Evolutionary conservation across 1,140 invertebrate genomes (phyloP).

Genomic region (Phenacoccus solenopsis): DNA sequence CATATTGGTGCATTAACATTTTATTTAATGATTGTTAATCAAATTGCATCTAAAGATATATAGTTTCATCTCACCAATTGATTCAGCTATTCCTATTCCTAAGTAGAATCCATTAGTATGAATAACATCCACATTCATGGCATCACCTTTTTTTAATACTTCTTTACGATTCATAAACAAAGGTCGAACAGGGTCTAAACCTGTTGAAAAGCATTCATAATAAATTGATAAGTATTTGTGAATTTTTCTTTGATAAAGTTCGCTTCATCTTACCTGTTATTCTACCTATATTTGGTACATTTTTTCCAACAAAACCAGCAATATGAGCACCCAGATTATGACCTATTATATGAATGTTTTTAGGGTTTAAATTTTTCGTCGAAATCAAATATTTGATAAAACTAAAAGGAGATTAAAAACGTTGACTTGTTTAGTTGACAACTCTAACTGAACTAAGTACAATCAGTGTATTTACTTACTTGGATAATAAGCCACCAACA

Average conservation of each 20-base stretch:
- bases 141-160: neutral
- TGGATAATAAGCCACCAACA: neutral
- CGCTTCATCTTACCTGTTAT: conserved; percentile 29
- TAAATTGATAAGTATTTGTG: neutral
- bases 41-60: neutral
- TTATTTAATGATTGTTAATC: neutral
- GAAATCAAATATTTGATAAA: conserved; percentile 28
- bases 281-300: conserved; percentile 28
- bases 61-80: neutral
- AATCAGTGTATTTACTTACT: too few species aligned
- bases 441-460: neutral
- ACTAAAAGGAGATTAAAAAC: conserved; percentile 19
- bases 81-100: neutral
- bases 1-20: neutral
- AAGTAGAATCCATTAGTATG: neutral
- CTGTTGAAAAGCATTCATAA: neutral
- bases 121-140: neutral
- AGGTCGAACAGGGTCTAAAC: neutral
- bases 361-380: conserved; percentile 21
- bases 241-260: neutral
- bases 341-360: conserved; percentile 29
- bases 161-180: neutral
- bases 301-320: conserved; percentile 31
- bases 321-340: conserved; percentile 33
- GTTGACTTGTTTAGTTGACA: too few species aligned